A percentile compares a stretch with the other conserved stretches of the same genome.
These are phyloP conservation scores for Muraenolepis orangiensis DNA, from an alignment of 2,797 vertebrate species.

Conservation along the genomic window DNA sequence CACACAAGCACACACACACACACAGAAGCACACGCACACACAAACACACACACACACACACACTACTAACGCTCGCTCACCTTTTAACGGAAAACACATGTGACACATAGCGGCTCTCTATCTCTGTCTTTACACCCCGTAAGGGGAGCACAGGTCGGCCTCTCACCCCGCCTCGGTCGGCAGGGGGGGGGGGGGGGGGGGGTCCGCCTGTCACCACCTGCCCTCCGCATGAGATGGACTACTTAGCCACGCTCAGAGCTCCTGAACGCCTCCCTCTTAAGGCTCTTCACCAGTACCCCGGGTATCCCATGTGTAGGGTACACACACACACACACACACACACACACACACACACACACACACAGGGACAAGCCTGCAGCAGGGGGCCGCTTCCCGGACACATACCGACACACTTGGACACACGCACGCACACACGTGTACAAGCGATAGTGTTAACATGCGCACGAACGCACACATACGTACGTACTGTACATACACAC, in stretches of 20 bases:
- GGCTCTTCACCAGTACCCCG: background rate
- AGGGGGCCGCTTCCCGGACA: background rate
- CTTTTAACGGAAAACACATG: slow-evolving; percentile 7
- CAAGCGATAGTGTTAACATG: too few relatives aligned
- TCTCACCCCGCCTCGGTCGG: slow-evolving; percentile 22
- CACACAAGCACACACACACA: slow-evolving; percentile 4
- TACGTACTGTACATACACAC: background rate
- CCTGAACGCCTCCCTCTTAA: background rate
- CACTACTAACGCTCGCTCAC: background rate
- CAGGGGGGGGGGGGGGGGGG: too few relatives aligned
- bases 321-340: slow-evolving; percentile 5
- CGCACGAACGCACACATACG: background rate
- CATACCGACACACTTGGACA: background rate
- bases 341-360: slow-evolving; percentile 1
- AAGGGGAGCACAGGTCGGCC: slow-evolving; percentile 23
- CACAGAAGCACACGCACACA: too few relatives aligned
- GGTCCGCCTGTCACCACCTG: slow-evolving; percentile 41
- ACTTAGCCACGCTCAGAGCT: slow-evolving; percentile 1
- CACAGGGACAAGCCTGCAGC: background rate
- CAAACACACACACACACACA: too few relatives aligned
- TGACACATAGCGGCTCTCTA: slow-evolving; percentile 8
- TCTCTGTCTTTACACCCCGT: slow-evolving; percentile 14
- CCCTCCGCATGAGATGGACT: slow-evolving; percentile 14
- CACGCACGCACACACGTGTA: background rate
- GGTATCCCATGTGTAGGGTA: background rate